Evolutionary conservation across 1,140 invertebrate species (phyloP), one percentile per base, ranked within the genome.

Genomic region (Drosophila nannoptera): DNA sequence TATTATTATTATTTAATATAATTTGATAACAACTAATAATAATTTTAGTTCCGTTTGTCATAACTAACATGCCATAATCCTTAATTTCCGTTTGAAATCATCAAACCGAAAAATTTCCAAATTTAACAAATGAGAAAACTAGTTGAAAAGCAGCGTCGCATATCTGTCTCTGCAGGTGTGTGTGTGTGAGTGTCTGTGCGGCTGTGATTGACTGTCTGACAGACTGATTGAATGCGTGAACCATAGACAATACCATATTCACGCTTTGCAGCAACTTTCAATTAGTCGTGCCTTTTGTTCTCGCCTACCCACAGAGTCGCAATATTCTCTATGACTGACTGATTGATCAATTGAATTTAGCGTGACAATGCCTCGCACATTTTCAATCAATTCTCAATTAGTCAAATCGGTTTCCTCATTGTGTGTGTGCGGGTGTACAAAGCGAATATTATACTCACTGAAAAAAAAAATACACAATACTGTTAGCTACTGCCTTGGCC

Each of bases 21-120:
- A 87, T 87, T 87, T 87, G 78, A 87, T 87, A 87, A 86, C 81
- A 86, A 86, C 81, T 86, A 86, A 86, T 87, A 86, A 84, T 84
- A 84, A 84, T 84, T 86, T 84, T 82, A 22, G 78, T 87, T 84
- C 77, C 74, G 67, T 84, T 86, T 84, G 66, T 84, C 81, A 84
- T 84, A 84, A 84, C 81, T 84, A 84, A 84, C 81, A 87, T 87
- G 82, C 75, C 82, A 82, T 87, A 77, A 75, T 74, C 56, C 62
- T 77, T 64, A 77, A 62, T 70, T 69, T 77, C 66, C 76, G 75
- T 82, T 86, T 72, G 40, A 43, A 43, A 82, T 87, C 74, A 67
- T 81, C 71, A 67, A 65, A 70, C 80, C 74, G 77, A 77, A 80
- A 65, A 55, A 52, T 42, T 14, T 42, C 12, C 12, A 14, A 14